Base-by-base conservation (phyloP, 2,113 vertebrate species). In the Cyphomyrus discorhynchus region DNA sequence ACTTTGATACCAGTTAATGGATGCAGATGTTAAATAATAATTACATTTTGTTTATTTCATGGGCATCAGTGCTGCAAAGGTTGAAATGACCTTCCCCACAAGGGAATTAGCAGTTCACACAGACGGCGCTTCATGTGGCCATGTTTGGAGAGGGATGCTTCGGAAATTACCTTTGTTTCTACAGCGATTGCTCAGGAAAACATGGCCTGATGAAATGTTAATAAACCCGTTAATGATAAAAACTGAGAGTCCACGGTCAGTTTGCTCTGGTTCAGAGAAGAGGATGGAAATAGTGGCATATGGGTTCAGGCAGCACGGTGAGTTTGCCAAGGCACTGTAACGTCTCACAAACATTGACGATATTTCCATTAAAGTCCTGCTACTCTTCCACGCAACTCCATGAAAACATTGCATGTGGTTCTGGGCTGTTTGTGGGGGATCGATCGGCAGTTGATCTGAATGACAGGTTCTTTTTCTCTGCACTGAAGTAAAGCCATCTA, bases 201-300 rank as follows among this genome's bases (percentile, higher is more conserved):
- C 92, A 93, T 93, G 91, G 93, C 93, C 92, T 94, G 95, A 95
- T 95, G 92, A 95, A 96, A 95, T 95, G 94, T 93, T 95, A 95
- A 95, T 95, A 92, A 93, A 94, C 94, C 95, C 93, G 93, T 93
- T 96, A 96, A 95, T 94, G 94, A 94, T 93, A 91, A 93, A 95
- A 95, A 94, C 93, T 90, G 93, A 90, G 93, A 94, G 94, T 84
- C 62, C 92, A 93, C 92, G 92, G 93, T 92, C 88, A 87, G 91
- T 89, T 93, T 91, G 89, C 92, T 92, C 92, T 92, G 52, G 21
- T 52, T 83, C 19, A 46, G 93, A 93, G 93, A 50, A 27, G 15
- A 89, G 19, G 93, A 93, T 86, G 90, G 91, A 94, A 93, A 90
- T 21, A 80, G 19, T 52, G 66, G 19, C 8, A 3, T 31, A 11